Base-by-base conservation (phyloP, 2,888 invertebrate species). In the Coenonympha arcania region DNA sequence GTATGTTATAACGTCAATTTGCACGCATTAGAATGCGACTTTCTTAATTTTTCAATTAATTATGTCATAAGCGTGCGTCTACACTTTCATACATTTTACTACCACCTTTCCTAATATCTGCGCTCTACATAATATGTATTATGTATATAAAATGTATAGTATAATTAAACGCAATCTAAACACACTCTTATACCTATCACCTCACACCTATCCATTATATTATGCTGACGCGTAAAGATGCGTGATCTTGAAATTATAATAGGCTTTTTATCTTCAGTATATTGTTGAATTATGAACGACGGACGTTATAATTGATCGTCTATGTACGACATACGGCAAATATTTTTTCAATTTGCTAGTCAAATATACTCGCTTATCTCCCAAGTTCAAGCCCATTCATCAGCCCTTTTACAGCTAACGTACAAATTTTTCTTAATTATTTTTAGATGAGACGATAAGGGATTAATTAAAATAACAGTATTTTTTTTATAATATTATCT, bases 271-370 rank as follows among this genome's bases (percentile, higher is more conserved):
- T 24, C 15, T 24, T 16, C 50, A 40, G n/a, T n/a, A n/a, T n/a
- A n/a, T n/a, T n/a, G n/a, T n/a, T n/a, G n/a, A n/a, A n/a, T n/a
- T 22, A 16, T 6, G 36, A 24, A 39, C 20, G 20, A 53, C 39
- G 13, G 20, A 53, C 39, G 13, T 31, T 43, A n/a, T n/a, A 40
- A 53, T 50, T 30, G 28, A 53, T 53, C 45, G 30, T 16, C 37
- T n/a, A n/a, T n/a, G n/a, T n/a, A n/a, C n/a, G n/a, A n/a, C n/a
- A n/a, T n/a, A n/a, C n/a, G n/a, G n/a, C n/a, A n/a, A n/a, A 30
- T 48, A 24, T 18, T 19, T 16, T 24, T 33, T 18, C 16, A 24
- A 22, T 36, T 20, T 37, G 36, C 36, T n/a, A 41, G 28, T 4
- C 34, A 49, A 49, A 53, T 46, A 53, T 46, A 49, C 49, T 50